Evolutionary conservation across 1,140 invertebrate species (phyloP).

Genomic region (Drosophila dunni): DNA sequence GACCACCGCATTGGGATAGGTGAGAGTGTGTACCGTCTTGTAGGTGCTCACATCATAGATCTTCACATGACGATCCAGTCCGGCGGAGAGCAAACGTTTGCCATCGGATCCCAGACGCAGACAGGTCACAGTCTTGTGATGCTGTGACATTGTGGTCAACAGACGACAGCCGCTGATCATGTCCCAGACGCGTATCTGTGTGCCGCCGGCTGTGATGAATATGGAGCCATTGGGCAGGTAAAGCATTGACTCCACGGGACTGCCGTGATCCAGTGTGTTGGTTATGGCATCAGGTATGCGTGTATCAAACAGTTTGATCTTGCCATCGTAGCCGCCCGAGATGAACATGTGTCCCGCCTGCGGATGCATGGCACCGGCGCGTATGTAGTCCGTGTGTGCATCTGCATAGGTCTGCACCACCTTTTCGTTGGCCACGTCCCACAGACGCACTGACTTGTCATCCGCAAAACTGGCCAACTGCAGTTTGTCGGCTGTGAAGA

Average conservation of each 20-base stretch:
- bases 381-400: conserved; percentile 92
- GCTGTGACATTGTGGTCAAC: conserved; percentile 91
- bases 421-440: conserved; percentile 95
- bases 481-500: conserved; percentile 91
- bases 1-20: conserved; percentile 95
- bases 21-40: conserved; percentile 94
- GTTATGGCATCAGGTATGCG: conserved; percentile 88
- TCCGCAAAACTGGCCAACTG: conserved; percentile 96
- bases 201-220: conserved; percentile 96
- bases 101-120: conserved; percentile 92
- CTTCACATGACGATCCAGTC: conserved; percentile 97
- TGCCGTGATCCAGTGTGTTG: conserved; percentile 93
- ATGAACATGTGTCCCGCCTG: conserved; percentile 91
- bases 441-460: conserved; percentile 94
- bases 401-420: conserved; percentile 88
- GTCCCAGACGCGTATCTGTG: conserved; percentile 97
- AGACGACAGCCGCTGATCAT: conserved; percentile 93
- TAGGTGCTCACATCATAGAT: conserved; percentile 95
- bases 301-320: conserved; percentile 95
- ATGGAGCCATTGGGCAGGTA: conserved; percentile 96
- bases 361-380: conserved; percentile 92
- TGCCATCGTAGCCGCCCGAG: conserved; percentile 97
- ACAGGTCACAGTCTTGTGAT: conserved; percentile 97
- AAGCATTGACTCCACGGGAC: conserved; percentile 95
- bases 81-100: conserved; percentile 93